Evolutionary conservation across 2,113 vertebrate genomes (phyloP).

Genomic region (Tupaia chinensis): DNA sequence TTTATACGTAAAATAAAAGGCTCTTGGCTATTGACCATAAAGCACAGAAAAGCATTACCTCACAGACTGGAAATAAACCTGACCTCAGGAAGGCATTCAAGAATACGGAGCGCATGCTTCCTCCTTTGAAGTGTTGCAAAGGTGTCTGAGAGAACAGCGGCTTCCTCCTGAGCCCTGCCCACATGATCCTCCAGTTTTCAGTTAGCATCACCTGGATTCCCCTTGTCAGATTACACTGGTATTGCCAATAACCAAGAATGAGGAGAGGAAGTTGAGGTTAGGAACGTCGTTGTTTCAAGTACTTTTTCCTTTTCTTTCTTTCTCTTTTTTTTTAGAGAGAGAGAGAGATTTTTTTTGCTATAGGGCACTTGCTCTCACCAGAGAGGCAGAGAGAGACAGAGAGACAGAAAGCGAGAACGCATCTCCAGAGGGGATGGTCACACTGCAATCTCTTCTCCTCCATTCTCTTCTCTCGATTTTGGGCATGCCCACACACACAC

Average conservation of each 20-base stretch:
- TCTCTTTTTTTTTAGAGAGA: too few relatives aligned
- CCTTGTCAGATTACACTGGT: not conserved
- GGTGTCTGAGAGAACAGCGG: not conserved
- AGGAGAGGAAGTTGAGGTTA: not conserved
- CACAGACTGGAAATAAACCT: not conserved
- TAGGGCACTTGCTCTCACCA: too few relatives aligned
- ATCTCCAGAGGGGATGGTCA: too few relatives aligned
- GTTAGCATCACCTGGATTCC: not conserved
- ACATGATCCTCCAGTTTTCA: not conserved
- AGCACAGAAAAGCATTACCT: not conserved
- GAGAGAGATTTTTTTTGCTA: too few relatives aligned
- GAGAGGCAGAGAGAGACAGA: too few relatives aligned
- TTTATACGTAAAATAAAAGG: conserved; percentile 10
- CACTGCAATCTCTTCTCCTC: too few relatives aligned
- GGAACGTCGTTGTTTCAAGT: not conserved
- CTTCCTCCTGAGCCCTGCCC: not conserved
- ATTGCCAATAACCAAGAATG: conserved; percentile 21
- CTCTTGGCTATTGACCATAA: conserved; percentile 47
- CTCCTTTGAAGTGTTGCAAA: not conserved
- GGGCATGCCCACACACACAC: too few relatives aligned
- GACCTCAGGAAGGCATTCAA: not conserved
- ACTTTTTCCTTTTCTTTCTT: too few relatives aligned
- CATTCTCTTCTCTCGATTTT: too few relatives aligned
- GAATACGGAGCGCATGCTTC: not conserved
- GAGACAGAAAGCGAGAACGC: too few relatives aligned